A percentile compares a stretch with the other conserved stretches of the same genome.
phyloP scores from a whole-genome alignment of 53 echinoderm and acorn worm species.

The Actinopyga echinites region DNA sequence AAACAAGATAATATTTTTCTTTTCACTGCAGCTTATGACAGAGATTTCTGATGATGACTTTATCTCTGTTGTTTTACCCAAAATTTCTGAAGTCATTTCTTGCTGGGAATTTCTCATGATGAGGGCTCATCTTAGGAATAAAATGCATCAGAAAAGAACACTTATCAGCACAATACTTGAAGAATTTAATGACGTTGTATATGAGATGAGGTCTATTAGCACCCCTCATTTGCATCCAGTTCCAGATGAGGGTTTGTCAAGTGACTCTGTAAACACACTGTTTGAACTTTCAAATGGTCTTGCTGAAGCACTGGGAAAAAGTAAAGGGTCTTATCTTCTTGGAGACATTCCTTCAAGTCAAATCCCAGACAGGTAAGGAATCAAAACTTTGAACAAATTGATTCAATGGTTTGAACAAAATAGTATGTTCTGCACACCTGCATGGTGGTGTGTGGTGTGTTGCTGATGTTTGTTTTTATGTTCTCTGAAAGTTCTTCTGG shows the following conservation, averaged over 20 bases:
- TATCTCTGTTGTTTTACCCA: slow-evolving; percentile 71
- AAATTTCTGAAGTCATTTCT: slow-evolving; percentile 63
- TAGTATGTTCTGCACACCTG: too few species aligned
- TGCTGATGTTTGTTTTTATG: too few species aligned
- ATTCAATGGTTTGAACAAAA: too few species aligned
- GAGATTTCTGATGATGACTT: slow-evolving; percentile 72
- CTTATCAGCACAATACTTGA: background rate
- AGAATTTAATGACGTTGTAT: background rate
- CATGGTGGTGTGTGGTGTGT: too few species aligned
- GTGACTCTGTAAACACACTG: too few species aligned
- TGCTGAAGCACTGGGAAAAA: background rate
- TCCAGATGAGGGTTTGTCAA: background rate
- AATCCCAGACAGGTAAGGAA: background rate
- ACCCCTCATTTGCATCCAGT: background rate
- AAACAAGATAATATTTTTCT: background rate
- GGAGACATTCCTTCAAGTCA: too few species aligned
- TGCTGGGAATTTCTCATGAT: slow-evolving; percentile 86
- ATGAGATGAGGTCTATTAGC: background rate
- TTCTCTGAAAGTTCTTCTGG: too few species aligned
- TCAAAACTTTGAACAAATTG: too few species aligned
- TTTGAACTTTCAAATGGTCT: background rate
- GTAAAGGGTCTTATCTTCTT: background rate
- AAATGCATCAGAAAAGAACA: background rate
- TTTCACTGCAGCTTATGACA: slow-evolving; percentile 38
- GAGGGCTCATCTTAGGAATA: slow-evolving; percentile 44